A percentile compares a stretch with the other conserved stretches of the same genome.
These are phyloP conservation scores for Leptopilina myrica DNA, from an alignment of 2,888 invertebrate genomes.

Conservation along the genomic window DNA sequence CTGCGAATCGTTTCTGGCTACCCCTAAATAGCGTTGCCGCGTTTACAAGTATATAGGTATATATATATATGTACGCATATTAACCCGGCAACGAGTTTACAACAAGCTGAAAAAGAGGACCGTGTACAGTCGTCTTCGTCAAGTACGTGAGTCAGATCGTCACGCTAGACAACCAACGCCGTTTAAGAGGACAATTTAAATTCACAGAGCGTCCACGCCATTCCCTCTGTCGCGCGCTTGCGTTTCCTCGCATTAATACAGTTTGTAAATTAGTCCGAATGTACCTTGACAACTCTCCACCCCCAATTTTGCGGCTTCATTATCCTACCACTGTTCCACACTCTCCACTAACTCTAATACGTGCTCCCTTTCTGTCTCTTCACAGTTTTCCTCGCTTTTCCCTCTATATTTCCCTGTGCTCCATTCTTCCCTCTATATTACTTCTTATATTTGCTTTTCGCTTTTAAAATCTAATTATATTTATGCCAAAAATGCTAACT, in stretches of 20 bases:
- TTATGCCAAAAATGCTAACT: too few species aligned
- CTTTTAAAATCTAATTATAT: too few species aligned
- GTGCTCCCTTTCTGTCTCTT: neutral
- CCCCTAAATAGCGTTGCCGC: conserved; percentile 46
- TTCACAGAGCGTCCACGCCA: conserved; percentile 69
- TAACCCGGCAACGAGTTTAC: conserved; percentile 59
- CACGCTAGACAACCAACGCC: conserved; percentile 73
- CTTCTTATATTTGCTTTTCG: too few species aligned
- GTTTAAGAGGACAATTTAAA: conserved; percentile 74
- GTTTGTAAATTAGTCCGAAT: conserved; percentile 66
- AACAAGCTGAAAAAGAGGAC: conserved; percentile 63
- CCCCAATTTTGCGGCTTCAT: conserved; percentile 38
- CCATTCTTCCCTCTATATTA: too few species aligned
- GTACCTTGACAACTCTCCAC: conserved; percentile 39
- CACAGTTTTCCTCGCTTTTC: neutral
- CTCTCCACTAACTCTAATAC: neutral
- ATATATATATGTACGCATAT: too few species aligned
- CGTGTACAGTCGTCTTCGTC: conserved; percentile 55
- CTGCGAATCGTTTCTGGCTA: conserved; percentile 42
- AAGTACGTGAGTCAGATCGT: conserved; percentile 73
- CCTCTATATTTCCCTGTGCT: neutral
- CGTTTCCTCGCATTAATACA: conserved; percentile 68
- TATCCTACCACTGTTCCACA: neutral
- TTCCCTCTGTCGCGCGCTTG: conserved; percentile 54
- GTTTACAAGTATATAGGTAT: conserved; percentile 40